These are phyloP conservation scores for Otolemur garnettii DNA, from an alignment of 2,113 vertebrate species.

Conservation along the genomic window DNA sequence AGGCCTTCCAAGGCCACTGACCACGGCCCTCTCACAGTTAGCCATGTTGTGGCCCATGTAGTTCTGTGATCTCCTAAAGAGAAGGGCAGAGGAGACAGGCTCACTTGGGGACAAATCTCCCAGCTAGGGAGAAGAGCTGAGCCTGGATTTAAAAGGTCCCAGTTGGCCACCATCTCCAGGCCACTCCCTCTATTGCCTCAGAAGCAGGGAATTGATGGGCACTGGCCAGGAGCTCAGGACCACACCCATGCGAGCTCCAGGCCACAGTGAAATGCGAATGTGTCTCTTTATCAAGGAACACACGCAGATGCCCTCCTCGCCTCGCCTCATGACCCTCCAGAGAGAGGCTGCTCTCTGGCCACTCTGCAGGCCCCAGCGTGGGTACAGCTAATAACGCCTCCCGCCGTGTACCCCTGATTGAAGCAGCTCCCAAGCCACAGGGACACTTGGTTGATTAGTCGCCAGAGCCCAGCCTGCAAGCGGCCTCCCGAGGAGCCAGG, in stretches of 20 bases:
- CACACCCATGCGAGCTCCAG: rapidly evolving
- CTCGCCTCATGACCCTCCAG: neutral
- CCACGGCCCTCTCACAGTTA: neutral
- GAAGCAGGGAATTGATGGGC: neutral
- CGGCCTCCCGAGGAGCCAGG: neutral
- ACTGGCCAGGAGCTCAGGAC: neutral
- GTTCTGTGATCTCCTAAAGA: neutral
- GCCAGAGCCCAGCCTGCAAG: conserved; percentile 34
- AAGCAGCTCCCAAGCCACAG: conserved; percentile 56
- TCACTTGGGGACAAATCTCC: neutral
- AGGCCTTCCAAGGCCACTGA: neutral
- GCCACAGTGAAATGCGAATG: neutral
- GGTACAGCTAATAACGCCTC: conserved; percentile 22
- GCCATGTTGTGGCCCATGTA: rapidly evolving
- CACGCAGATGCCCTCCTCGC: rapidly evolving
- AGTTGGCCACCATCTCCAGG: neutral
- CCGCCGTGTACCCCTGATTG: conserved; percentile 36
- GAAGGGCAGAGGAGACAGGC: neutral
- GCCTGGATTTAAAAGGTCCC: neutral
- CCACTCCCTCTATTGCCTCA: neutral
- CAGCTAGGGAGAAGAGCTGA: neutral
- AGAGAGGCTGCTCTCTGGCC: neutral
- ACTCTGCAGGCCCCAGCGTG: neutral
- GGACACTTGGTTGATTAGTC: conserved; percentile 60
- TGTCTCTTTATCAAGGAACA: conserved; percentile 5